Conservation (phyloP, 2,888 invertebrate species). For the Rhogogaster chlorosoma region DNA sequence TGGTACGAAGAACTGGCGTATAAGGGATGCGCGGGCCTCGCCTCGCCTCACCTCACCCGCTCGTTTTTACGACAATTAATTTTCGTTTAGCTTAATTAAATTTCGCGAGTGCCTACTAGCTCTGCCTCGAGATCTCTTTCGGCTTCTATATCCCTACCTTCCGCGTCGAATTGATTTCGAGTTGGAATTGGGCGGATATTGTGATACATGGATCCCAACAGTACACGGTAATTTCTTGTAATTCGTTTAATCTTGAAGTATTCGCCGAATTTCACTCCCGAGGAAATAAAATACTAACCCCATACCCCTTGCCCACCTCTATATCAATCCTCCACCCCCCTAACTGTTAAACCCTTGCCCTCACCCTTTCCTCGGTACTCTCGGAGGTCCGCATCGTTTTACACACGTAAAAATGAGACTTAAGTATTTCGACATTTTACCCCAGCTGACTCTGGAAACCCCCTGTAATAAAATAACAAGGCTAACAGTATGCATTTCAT, state of each 20-base stretch:
- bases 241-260: conserved; percentile 55
- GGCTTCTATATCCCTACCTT: conserved; percentile 40
- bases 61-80: conserved; percentile 64
- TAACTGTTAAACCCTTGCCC: neutral
- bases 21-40: neutral
- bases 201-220: conserved; percentile 36
- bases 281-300: conserved; percentile 1
- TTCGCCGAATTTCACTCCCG: neutral
- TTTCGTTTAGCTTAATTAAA: conserved; percentile 66
- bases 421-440: neutral
- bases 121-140: conserved; percentile 33
- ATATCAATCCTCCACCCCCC: neutral
- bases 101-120: conserved; percentile 55
- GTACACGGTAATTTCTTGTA: conserved; percentile 56
- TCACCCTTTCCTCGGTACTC: neutral
- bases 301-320: neutral
- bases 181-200: conserved; percentile 52
- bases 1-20: neutral
- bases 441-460: neutral
- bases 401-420: neutral
- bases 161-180: conserved; percentile 59
- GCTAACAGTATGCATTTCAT: neutral
- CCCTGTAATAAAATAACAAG: neutral
- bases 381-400: neutral
- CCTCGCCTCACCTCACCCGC: conserved; percentile 3